Evolutionary conservation across 2,888 invertebrate species (phyloP).

Genomic region (Diarsia mendica): DNA sequence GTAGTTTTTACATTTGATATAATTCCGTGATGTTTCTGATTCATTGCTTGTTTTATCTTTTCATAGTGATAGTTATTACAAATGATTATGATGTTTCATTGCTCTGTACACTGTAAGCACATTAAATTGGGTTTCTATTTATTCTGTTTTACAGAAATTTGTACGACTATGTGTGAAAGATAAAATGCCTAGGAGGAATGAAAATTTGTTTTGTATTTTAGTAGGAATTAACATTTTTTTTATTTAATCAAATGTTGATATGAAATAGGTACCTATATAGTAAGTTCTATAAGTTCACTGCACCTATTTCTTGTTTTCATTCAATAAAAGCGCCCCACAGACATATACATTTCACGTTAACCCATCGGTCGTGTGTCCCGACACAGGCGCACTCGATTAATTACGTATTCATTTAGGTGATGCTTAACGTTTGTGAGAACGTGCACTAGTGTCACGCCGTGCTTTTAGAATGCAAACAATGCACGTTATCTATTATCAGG

Average conservation of each 20-base stretch:
- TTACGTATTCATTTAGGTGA: neutral
- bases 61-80: neutral
- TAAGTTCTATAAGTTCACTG: no score
- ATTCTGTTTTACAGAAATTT: neutral
- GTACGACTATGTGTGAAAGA: neutral
- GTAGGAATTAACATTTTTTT: no score
- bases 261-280: no score
- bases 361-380: no score
- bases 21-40: slow-evolving; percentile 31
- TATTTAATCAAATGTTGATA: no score
- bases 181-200: neutral
- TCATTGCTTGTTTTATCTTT: slow-evolving; percentile 25
- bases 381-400: no score
- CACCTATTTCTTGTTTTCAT: no score
- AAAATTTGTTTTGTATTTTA: no score
- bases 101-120: neutral
- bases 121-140: slow-evolving; percentile 6
- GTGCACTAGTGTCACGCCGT: neutral
- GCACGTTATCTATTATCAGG: neutral
- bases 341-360: no score
- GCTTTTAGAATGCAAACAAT: neutral
- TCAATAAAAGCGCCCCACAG: no score
- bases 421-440: no score
- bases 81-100: slow-evolving; percentile 13
- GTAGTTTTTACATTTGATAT: slow-evolving; percentile 36